Evolutionary conservation across 1,140 invertebrate species (phyloP), one percentile per base, ranked within the genome.

Genomic region (Sarcophaga peregrina): DNA sequence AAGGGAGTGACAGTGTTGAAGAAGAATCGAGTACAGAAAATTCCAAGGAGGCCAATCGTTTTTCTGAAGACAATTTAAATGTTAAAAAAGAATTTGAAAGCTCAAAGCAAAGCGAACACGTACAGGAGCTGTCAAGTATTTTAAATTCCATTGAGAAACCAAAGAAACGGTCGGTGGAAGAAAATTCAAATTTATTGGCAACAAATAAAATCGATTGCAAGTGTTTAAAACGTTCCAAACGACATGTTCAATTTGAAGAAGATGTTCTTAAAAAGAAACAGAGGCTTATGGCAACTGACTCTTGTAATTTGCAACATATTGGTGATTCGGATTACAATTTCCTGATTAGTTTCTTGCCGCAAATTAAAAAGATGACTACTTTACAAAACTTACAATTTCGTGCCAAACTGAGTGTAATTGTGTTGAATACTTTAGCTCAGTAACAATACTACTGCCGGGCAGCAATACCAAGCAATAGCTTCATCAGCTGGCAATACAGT

Each of bases 301-400:
- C 86, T 86, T 20, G 85, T 86, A 83, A 88, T 86, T 4, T 37
- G 78, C 62, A 87, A 37, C 87, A 88, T 75, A 86, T 87, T 74
- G 87, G 87, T 73, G 87, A 88, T 54, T 86, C 87, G 0, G 87
- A 88, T 25, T 88, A 88, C 72, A 88, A 88, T 84, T 88, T 87
- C 78, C 85, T 88, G 7, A 85, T 88, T 17, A 88, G 87, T 80
- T 88, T 88, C 58, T 74, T 88, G 86, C 87, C 87, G 37, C 82
- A 87, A 9, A 88, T 88, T 87, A 88, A 88, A 84, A 85, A 88
- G 84, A 88, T 88, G 87, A 84, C 84, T 68, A 82, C 86, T 74
- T 74, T 88, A 45, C 87, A 88, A 68, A 88, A 88, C 74, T 80
- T 88, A 7, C 82, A 80, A 58, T 88, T 88, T 83, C 86, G 87